phyloP scores from a whole-genome alignment of 2,797 vertebrate genomes.

The Ispidina lecontei region DNA sequence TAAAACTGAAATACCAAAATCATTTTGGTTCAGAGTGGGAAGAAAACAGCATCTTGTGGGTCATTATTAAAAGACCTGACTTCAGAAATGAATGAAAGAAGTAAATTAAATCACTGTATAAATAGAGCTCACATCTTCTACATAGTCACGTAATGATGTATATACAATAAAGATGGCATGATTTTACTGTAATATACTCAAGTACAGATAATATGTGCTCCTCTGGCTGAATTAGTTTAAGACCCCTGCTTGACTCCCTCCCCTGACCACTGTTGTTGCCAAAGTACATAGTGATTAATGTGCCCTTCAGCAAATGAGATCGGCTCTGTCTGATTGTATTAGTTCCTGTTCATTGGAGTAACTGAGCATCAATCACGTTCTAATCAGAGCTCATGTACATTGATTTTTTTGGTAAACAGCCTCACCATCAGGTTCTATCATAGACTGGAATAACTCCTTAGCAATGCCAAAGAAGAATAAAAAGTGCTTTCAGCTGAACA shows the following conservation, averaged over 20 bases:
- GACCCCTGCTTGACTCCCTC: slow-evolving; percentile 31
- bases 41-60: not conserved
- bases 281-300: slow-evolving; percentile 66
- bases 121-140: not conserved
- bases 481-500: not conserved
- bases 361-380: slow-evolving; percentile 71
- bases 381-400: slow-evolving; percentile 55
- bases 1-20: not conserved
- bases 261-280: slow-evolving; percentile 30
- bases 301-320: slow-evolving; percentile 64
- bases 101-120: not conserved
- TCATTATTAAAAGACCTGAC: not conserved
- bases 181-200: slow-evolving; percentile 41
- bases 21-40: not conserved
- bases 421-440: slow-evolving; percentile 10
- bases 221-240: slow-evolving; percentile 32
- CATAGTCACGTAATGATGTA: not conserved
- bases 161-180: slow-evolving; percentile 6
- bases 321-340: slow-evolving; percentile 56
- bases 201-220: slow-evolving; percentile 6
- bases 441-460: not conserved
- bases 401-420: slow-evolving; percentile 39
- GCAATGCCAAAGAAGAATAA: not conserved
- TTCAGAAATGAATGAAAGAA: not conserved
- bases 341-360: slow-evolving; percentile 66